Evolutionary conservation across 1,140 invertebrate species (phyloP), one percentile per base, ranked within the genome.

Genomic region (Drosophila fuyamai): DNA sequence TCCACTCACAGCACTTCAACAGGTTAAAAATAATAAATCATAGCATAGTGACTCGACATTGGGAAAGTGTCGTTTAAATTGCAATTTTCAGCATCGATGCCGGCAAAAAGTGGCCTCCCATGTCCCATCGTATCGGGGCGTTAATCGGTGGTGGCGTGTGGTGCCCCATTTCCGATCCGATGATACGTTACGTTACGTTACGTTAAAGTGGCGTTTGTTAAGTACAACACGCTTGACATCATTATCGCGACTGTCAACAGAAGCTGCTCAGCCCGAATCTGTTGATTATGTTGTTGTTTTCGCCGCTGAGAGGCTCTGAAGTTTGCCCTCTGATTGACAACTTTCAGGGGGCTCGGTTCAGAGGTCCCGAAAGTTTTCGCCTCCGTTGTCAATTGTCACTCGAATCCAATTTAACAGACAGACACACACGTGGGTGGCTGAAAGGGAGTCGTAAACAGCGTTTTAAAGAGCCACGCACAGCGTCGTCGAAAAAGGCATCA

Each of bases 141-240:
- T 59, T 59, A 72, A 72, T 72, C 67, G 67, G 32, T 44, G 55
- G 40, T 43, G 68, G 44, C 46, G 53, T 53, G 48, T 51, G 63
- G 63, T 48, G 71, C 47, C 43, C 60, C 58, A 47, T 32, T 43
- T 71, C 23, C 51, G 56, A 65, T 51, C 50, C 84, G 65, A 32
- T 46, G 56, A 60, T 47, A 65, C 84, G 68, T 56, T 35, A 23
- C 55, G 55, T 18, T 60, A 32, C 55, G 55, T 59, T 50, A 63
- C 84, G 68, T 79, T 89, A 79, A 86, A 86, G 83, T 83, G 84
- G 84, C 80, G 54, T 78, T 86, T 86, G 84, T 85, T 81, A 85
- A 84, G 81, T 73, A 85, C 77, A 84, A 76, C 81, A 84, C 72
- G 81, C 81, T 80, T 84, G 81, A 86, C 83, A 86, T 86, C 83